phyloP scores from a whole-genome alignment of 2,113 vertebrate genomes.

The Mastomys natalensis region DNA sequence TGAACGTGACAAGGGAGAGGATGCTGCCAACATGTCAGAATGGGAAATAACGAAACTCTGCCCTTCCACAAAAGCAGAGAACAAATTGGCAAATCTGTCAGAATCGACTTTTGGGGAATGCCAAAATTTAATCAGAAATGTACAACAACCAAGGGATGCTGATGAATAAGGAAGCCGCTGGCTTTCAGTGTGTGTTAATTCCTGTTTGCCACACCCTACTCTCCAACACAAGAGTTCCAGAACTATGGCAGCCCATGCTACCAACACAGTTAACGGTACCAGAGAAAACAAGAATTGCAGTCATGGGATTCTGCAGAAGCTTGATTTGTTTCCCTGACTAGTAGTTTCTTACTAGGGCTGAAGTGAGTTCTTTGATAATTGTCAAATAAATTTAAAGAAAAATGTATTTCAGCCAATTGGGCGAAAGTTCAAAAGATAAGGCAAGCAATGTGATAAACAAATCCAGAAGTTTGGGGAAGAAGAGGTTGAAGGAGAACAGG shows the following conservation, averaged over 20 bases:
- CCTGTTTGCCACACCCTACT: not conserved
- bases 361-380: not conserved
- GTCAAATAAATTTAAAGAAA: constrained; percentile 25
- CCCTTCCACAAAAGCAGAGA: not conserved
- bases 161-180: not conserved
- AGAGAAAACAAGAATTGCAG: not conserved
- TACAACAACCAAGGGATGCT: not conserved
- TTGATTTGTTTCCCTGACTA: not conserved
- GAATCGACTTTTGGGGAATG: not conserved
- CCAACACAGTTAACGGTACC: not conserved
- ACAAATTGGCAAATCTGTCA: constrained; percentile 24
- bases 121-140: not conserved
- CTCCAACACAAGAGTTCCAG: not conserved
- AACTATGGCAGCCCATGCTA: not conserved
- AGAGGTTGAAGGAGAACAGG: not conserved
- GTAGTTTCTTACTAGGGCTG: not conserved
- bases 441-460: not conserved
- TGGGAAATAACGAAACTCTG: not conserved
- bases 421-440: not conserved
- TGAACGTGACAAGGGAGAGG: not conserved
- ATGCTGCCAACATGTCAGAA: not conserved
- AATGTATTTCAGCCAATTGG: not conserved
- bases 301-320: not conserved
- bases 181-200: not conserved
- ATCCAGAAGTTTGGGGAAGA: not conserved